A percentile compares a stretch with the other conserved stretches of the same genome.
phyloP scores from a whole-genome alignment of 2,797 vertebrate genomes.

The Monodelphis domestica region DNA sequence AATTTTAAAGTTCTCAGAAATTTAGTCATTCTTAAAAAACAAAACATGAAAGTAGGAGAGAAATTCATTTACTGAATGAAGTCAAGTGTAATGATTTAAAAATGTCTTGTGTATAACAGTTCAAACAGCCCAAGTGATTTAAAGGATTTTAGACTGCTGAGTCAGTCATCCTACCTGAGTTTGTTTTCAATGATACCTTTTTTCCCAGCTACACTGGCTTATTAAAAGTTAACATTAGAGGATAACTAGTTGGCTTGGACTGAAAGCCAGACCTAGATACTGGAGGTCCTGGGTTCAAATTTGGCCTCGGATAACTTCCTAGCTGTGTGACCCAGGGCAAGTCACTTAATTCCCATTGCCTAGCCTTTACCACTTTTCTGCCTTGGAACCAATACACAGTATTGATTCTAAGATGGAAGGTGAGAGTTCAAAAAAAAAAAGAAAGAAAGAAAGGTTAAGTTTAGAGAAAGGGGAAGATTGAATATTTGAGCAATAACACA shows the following conservation, averaged over 20 bases:
- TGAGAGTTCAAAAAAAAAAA: no score
- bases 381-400: no score
- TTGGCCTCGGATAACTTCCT: no score
- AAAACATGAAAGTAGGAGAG: background rate
- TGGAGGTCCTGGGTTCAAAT: no score
- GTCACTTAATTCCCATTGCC: no score
- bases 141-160: background rate
- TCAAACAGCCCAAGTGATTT: background rate
- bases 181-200: background rate
- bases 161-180: background rate
- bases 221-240: background rate
- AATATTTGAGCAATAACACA: background rate
- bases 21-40: no score
- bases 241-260: no score
- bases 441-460: background rate
- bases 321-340: no score
- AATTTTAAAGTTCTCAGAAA: background rate
- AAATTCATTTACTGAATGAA: background rate
- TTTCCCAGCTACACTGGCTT: background rate
- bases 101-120: background rate
- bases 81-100: background rate
- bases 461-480: background rate
- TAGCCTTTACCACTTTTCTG: no score
- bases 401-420: no score
- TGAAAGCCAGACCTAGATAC: no score